Conservation (phyloP, 1,140 invertebrate genomes). For the Drosophila burlai region DNA sequence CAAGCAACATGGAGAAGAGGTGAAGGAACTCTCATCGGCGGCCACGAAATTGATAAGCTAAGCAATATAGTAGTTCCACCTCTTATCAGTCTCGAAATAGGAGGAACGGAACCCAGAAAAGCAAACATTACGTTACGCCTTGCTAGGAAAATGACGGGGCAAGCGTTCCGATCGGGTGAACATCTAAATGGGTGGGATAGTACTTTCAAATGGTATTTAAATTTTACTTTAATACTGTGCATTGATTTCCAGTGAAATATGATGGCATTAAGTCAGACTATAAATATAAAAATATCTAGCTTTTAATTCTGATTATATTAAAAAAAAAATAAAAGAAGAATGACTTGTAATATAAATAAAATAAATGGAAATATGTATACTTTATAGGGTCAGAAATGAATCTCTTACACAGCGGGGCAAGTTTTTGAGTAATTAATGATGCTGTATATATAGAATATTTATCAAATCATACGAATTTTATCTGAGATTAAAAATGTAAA, state of each 20-base stretch:
- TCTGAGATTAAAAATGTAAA: background rate
- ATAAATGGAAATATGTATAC: background rate
- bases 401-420: background rate
- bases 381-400: background rate
- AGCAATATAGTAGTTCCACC: slow-evolving; percentile 39
- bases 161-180: slow-evolving; percentile 29
- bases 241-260: slow-evolving; percentile 5
- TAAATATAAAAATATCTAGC: background rate
- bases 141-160: slow-evolving; percentile 9
- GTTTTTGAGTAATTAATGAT: too few species aligned
- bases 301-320: background rate
- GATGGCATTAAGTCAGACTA: background rate
- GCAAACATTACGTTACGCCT: slow-evolving; percentile 29
- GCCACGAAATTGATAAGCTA: slow-evolving; percentile 48
- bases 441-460: background rate
- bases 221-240: slow-evolving; percentile 6
- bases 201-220: slow-evolving; percentile 15
- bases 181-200: slow-evolving; percentile 26
- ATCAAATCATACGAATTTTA: background rate
- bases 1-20: slow-evolving; percentile 24
- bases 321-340: background rate
- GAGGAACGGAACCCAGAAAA: slow-evolving; percentile 5
- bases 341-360: background rate
- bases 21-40: slow-evolving; percentile 49
- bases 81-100: slow-evolving; percentile 41